Percentiles rank a stretch among this genome's conserved stretches.
These are phyloP conservation scores for Camelus bactrianus DNA, from an alignment of 2,113 vertebrate species.

Conservation along the genomic window DNA sequence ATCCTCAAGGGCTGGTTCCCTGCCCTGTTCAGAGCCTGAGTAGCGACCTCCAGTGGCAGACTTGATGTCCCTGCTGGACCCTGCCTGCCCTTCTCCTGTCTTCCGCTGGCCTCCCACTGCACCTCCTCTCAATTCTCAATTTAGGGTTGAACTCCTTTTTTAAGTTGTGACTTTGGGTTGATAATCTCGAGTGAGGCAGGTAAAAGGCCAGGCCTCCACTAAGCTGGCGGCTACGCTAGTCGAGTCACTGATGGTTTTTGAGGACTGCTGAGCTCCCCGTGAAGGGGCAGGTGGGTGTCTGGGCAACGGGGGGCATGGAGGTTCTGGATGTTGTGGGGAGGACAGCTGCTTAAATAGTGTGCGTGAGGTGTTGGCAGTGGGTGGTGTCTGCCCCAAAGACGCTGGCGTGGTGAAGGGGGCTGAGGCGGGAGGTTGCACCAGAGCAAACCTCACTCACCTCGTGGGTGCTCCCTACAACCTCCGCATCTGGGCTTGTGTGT, in stretches of 20 bases:
- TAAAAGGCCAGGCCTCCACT: not conserved
- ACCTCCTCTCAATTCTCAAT: not conserved
- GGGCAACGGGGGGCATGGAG: not conserved
- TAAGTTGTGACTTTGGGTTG: not conserved
- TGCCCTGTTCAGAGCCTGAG: not conserved
- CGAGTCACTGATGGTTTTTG: not conserved
- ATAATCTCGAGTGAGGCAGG: not conserved
- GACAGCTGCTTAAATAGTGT: not conserved
- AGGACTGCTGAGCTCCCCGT: not conserved
- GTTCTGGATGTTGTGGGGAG: not conserved
- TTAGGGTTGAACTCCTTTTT: not conserved
- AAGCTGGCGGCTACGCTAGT: not conserved
- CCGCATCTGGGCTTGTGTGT: too few relatives aligned
- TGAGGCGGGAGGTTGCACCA: fast-evolving
- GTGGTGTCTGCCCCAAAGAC: not conserved
- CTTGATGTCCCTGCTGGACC: too few relatives aligned
- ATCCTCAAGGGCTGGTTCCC: not conserved
- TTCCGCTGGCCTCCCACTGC: not conserved
- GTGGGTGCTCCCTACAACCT: not conserved
- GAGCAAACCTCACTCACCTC: not conserved
- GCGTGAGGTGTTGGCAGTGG: too few relatives aligned
- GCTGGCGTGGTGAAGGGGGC: not conserved
- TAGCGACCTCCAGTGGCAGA: fast-evolving
- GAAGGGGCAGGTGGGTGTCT: not conserved
- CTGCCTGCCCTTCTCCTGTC: fast-evolving